phyloP scores from a whole-genome alignment of 2,797 vertebrate genomes.

The Sandelia bainsii region DNA sequence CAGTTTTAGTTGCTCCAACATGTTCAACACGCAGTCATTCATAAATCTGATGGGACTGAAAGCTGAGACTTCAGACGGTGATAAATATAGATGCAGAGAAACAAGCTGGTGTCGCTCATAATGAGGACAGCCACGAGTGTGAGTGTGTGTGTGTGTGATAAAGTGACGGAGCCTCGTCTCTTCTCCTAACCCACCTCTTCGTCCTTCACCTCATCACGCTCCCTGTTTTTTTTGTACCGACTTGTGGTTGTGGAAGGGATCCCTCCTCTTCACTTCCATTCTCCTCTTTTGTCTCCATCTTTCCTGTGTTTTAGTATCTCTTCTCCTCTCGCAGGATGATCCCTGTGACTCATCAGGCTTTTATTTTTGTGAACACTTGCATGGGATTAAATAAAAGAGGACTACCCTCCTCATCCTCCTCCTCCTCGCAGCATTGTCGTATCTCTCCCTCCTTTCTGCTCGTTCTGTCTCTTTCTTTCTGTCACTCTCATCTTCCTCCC shows the following conservation, averaged over 20 bases:
- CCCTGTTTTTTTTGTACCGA: background rate
- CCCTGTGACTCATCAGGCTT: conserved; percentile 52
- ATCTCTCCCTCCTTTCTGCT: conserved; percentile 10
- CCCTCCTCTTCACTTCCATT: conserved; percentile 6
- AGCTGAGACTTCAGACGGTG: background rate
- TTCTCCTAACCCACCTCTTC: background rate
- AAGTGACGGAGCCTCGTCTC: background rate
- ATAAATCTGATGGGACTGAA: background rate
- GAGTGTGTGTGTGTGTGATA: background rate
- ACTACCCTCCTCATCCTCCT: conserved; percentile 7
- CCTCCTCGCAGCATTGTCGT: conserved; percentile 1
- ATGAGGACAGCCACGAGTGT: background rate
- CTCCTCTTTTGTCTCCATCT: background rate
- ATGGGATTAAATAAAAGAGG: conserved; percentile 46
- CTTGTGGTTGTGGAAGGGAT: background rate
- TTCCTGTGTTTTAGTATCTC: conserved; percentile 3
- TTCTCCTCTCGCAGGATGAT: conserved; percentile 46
- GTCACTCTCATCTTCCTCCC: conserved; percentile 24
- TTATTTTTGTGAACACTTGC: conserved; percentile 31
- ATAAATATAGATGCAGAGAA: background rate
- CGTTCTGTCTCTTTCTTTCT: conserved; percentile 8
- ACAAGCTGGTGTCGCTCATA: background rate
- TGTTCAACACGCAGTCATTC: background rate
- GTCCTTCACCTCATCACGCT: fast-evolving
- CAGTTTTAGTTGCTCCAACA: no score